Conservation (phyloP, 2,797 vertebrate species). For the Pogoniulus pusillus region DNA sequence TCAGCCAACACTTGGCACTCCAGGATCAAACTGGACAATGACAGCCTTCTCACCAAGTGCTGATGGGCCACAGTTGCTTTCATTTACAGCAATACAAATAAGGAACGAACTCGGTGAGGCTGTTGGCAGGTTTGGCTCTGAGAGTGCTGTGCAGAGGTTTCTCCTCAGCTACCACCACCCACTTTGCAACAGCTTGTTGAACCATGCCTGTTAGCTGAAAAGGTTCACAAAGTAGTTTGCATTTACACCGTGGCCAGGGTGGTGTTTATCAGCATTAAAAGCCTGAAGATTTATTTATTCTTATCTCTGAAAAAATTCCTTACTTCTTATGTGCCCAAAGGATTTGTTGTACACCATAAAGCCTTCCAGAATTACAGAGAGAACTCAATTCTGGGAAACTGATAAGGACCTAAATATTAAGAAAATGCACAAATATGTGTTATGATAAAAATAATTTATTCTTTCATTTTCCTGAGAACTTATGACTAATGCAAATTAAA, state of each 20-base stretch:
- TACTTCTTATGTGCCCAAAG: neutral
- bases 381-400: neutral
- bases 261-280: slow-evolving; percentile 10
- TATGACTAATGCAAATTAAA: neutral
- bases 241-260: neutral
- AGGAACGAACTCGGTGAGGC: neutral
- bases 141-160: neutral
- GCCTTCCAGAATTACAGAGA: neutral
- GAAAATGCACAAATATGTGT: neutral
- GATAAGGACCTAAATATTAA: neutral
- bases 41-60: neutral
- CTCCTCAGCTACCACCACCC: neutral
- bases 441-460: neutral
- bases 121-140: neutral
- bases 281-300: neutral
- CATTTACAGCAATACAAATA: neutral
- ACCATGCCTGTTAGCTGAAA: neutral
- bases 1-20: neutral
- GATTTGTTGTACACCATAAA: neutral
- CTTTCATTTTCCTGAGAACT: neutral
- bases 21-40: neutral
- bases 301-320: slow-evolving; percentile 9
- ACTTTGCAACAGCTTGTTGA: neutral
- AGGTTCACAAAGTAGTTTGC: neutral
- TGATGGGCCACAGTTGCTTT: neutral